Conservation (phyloP, 2,888 invertebrate species). For the Microctonus hyperodae region DNA sequence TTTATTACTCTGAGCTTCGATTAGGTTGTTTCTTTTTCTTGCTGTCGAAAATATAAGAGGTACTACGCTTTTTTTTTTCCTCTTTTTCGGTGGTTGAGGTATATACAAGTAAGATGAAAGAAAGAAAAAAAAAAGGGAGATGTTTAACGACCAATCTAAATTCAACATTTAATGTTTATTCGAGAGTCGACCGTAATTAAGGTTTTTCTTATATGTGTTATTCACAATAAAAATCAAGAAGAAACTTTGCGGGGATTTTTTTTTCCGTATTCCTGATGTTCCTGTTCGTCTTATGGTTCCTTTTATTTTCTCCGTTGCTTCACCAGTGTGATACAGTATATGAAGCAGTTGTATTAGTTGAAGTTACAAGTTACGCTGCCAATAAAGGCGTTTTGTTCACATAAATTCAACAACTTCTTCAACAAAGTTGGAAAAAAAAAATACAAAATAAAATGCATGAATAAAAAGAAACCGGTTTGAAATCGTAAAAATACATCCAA, state of each 20-base stretch:
- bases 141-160: conserved; percentile 39
- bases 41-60: conserved; percentile 17
- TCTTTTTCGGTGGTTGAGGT: not conserved
- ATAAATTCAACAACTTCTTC: conserved; percentile 1
- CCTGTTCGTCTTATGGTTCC: not conserved
- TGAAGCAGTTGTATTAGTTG: not conserved
- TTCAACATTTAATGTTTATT: conserved; percentile 30
- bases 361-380: not conserved
- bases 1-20: conserved; percentile 22
- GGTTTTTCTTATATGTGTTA: conserved; percentile 13
- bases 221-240: conserved; percentile 1
- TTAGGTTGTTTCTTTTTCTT: conserved; percentile 12
- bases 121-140: conserved; percentile 19
- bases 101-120: not conserved
- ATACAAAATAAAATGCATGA: not conserved
- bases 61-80: not conserved
- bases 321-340: not conserved
- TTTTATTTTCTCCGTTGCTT: not conserved
- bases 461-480: not conserved
- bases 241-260: not conserved
- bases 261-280: not conserved
- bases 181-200: conserved; percentile 18
- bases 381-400: conserved; percentile 1
- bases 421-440: not conserved
- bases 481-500: not conserved